Base-by-base conservation (phyloP, 2,797 vertebrate genomes). In the Megalops cyprinoides region DNA sequence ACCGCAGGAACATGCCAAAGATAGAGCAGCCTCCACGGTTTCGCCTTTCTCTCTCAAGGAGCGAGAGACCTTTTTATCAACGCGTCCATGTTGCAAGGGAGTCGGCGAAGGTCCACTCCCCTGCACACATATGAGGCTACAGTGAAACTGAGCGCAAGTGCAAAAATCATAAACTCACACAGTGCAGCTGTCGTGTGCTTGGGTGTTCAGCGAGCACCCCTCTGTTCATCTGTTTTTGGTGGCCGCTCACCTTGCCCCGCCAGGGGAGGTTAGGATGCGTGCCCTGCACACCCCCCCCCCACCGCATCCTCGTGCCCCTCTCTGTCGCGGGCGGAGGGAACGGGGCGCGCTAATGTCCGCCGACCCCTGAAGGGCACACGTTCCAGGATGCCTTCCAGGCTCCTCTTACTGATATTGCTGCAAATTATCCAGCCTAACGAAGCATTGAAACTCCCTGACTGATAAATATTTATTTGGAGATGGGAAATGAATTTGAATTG, bases 381-480 rank as follows among this genome's bases (percentile, higher is more conserved):
- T 79, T 83, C 74, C 69, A 28, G 77, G 46, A 86, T 48, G 81
- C 82, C 78, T 82, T 82, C 77, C 84, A 82, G 83, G 76, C 73
- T 67, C 49, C 79, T 79, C 84, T 83, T 78, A 77, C 76, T 82
- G 83, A 79, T 82, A 78, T 80, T 46, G 74, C 84, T 78, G 74
- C 58, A 79, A 86, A 86, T 87, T 82, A 87, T 83, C 79, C 80
- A 74, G 83, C 84, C 82, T 87, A 86, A 89, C 81, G 83, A 87
- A 86, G 84, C 87, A 77, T 86, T 79, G 62, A 82, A 76, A 69
- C 71, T 49, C 83, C 76, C 78, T 65, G 69, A 82, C 86, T 87
- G 87, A 87, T 86, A 87, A 87, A 87, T 89, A 89, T 89, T 87
- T 87, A 87, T 87, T 87, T 84, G 84, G 76, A 84, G 85, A 85